Conservation (phyloP, 2,113 vertebrate species). For the Oreocharis arfaki region DNA sequence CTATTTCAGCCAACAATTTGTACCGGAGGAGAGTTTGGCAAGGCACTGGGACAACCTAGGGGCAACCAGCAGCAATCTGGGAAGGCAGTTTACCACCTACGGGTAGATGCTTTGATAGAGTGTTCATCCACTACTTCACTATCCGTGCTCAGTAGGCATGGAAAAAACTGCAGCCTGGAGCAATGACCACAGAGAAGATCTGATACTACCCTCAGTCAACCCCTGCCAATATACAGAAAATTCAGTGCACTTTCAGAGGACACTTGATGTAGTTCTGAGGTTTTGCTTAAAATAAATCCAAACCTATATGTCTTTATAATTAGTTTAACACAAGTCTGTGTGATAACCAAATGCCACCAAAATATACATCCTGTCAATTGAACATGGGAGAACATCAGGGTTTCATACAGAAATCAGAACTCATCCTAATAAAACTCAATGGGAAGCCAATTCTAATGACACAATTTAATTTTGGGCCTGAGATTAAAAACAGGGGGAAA, state of each 20-base stretch:
- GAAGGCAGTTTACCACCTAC: background rate
- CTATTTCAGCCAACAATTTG: background rate
- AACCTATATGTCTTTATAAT: constrained; percentile 11
- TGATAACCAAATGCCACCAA: background rate
- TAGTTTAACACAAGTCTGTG: background rate
- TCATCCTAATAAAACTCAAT: constrained; percentile 31
- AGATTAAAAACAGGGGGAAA: constrained; percentile 13
- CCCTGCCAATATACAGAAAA: background rate
- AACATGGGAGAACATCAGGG: background rate
- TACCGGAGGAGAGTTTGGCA: background rate
- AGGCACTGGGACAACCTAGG: background rate
- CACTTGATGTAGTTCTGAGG: background rate
- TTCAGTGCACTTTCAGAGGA: background rate
- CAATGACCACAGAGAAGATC: background rate
- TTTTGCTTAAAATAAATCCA: constrained; percentile 29
- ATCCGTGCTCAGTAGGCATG: background rate
- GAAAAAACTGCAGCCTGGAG: constrained; percentile 4
- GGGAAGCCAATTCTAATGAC: constrained; percentile 31
- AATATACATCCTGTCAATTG: background rate
- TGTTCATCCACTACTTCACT: background rate
- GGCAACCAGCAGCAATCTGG: background rate
- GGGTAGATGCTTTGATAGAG: background rate
- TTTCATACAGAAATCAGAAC: background rate
- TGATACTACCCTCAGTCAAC: background rate
- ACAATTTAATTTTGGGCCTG: constrained; percentile 32